These are phyloP conservation scores for Eulemur mongoz DNA, from an alignment of 2,797 vertebrate genomes.

Conservation along the genomic window DNA sequence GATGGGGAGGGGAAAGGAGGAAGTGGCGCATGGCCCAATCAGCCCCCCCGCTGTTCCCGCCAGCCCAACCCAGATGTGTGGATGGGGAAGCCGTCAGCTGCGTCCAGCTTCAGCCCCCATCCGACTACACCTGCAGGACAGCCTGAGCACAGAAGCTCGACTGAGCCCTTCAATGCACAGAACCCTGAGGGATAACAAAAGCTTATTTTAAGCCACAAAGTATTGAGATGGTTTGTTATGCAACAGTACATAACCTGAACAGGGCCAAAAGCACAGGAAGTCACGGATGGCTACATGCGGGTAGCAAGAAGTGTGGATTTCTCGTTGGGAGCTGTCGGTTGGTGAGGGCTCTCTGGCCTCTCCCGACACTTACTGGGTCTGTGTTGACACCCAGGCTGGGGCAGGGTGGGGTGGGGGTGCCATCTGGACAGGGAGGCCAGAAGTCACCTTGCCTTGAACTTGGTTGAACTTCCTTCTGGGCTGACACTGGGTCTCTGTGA, in stretches of 20 bases:
- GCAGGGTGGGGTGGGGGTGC: no score
- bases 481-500: neutral
- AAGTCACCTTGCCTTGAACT: neutral
- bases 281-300: fast-evolving
- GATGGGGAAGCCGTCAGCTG: neutral
- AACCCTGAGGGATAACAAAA: neutral
- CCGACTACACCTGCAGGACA: neutral
- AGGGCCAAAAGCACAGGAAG: neutral
- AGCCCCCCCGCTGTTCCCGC: neutral
- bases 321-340: neutral
- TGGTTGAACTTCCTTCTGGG: neutral
- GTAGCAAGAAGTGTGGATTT: neutral
- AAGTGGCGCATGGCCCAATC: fast-evolving
- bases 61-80: neutral
- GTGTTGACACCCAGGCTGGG: neutral
- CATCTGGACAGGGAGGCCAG: neutral
- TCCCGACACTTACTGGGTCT: neutral
- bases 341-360: neutral
- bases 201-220: no score
- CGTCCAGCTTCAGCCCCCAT: neutral
- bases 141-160: no score
- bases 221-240: no score
- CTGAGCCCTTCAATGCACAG: neutral
- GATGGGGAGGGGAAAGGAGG: no score
- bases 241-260: neutral